A percentile compares a stretch with the other conserved stretches of the same genome.
Conservation (phyloP, 2,113 vertebrate genomes). For the Poeciliopsis retropinna region DNA sequence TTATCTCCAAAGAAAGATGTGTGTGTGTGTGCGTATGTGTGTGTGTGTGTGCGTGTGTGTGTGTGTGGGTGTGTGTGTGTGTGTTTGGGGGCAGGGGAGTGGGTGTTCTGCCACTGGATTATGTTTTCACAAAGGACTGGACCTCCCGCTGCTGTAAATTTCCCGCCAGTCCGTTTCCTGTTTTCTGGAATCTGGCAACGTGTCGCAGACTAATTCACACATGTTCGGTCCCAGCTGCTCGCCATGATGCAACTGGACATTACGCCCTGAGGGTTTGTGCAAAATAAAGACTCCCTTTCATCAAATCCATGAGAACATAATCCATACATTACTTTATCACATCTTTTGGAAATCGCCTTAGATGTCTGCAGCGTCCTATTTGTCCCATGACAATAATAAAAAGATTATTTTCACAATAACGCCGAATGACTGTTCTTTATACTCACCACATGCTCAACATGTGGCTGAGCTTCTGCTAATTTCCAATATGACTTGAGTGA, state of each 20-base stretch:
- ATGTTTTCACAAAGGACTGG: constrained; percentile 63
- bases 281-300: constrained; percentile 68
- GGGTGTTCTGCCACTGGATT: constrained; percentile 52
- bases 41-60: background rate
- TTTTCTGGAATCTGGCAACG: constrained; percentile 67
- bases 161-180: constrained; percentile 72
- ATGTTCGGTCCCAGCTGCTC: constrained; percentile 60
- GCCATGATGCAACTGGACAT: constrained; percentile 61
- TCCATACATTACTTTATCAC: constrained; percentile 55
- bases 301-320: constrained; percentile 56
- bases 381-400: constrained; percentile 33
- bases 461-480: constrained; percentile 3
- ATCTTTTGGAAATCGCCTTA: constrained; percentile 49
- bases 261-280: constrained; percentile 41
- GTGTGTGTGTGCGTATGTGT: background rate
- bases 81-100: background rate
- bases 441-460: constrained; percentile 21
- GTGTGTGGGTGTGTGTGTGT: background rate
- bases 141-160: constrained; percentile 57
- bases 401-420: constrained; percentile 40
- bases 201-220: constrained; percentile 19
- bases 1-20: constrained; percentile 19
- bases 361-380: constrained; percentile 41
- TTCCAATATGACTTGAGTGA: background rate
- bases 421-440: constrained; percentile 18